Base-by-base conservation (phyloP, 2,797 vertebrate genomes). In the Danio jaintianensis region DNA sequence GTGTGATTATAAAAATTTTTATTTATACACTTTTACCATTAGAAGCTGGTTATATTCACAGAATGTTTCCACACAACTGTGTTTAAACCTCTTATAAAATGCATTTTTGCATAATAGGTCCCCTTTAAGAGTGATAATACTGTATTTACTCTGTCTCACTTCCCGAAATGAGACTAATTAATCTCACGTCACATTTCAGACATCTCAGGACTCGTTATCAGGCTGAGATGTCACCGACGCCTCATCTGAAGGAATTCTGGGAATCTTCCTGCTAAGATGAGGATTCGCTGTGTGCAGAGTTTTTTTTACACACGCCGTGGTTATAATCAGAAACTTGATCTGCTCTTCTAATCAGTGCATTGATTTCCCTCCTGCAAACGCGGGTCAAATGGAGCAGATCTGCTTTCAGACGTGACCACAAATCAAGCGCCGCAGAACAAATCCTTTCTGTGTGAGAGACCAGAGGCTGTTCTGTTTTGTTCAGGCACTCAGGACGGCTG, bases 241-340 rank as follows among this genome's bases (percentile, higher is more conserved):
- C 43, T 47, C 38, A 62, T 47, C 61, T 15, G 7, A 53, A 58
- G 71, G 84, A 83, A 81, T 78, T 74, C 62, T 67, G 29, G 63
- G 75, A 84, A 75, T 86, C 68, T 56, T 70, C 48, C 58, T 36
- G 16, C 74, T 16, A 74, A 18, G n/a, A 66, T 40, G 52, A 59
- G 48, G 52, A 52, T 75, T 66, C 61, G 47, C 75, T 67, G 72
- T 82, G 18, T 70, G 45, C 29, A 61, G 0, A 40, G 70, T 16
- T 47, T 7, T 13, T 1, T 11, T 76, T 78, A 3, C 29, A 55
- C 40, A 10, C 8, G 13, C 56, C 80, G 71, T 75, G 79, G 79
- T 79, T 87, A 82, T 86, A 84, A 84, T 84, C 84, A 85, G 87
- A 86, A 88, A 89, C 83, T 66, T 13, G 81, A 89, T 82, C 82